Evolutionary conservation across 2,888 invertebrate species (phyloP).

Genomic region (Endotricha flammealis): DNA sequence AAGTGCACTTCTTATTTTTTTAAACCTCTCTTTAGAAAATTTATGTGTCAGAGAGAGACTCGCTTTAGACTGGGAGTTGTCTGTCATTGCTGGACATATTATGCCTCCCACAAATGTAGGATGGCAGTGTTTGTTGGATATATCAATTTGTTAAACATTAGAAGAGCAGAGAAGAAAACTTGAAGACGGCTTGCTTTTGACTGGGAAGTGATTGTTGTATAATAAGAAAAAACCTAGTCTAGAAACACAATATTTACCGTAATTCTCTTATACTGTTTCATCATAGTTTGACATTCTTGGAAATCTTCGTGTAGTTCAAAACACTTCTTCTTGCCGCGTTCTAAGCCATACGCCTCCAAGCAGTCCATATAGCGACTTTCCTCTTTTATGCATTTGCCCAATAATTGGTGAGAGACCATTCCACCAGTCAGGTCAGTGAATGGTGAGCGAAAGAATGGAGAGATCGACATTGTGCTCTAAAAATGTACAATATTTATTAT

Average conservation of each 20-base stretch:
- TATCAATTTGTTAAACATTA: too few relatives aligned
- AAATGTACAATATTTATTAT: slow-evolving; percentile 1
- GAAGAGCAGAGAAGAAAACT: too few relatives aligned
- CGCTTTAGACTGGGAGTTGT: too few relatives aligned
- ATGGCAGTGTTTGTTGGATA: too few relatives aligned
- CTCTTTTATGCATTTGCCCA: slow-evolving; percentile 81
- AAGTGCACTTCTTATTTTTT: too few relatives aligned
- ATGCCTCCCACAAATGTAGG: too few relatives aligned
- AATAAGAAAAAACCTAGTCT: too few relatives aligned
- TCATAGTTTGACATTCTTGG: slow-evolving; percentile 81
- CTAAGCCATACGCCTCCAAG: slow-evolving; percentile 87
- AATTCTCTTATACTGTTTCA: slow-evolving; percentile 80
- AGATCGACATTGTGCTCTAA: slow-evolving; percentile 71
- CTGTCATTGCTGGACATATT: too few relatives aligned
- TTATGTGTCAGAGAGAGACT: too few relatives aligned
- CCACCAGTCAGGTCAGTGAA: slow-evolving; percentile 84
- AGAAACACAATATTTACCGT: slow-evolving; percentile 66
- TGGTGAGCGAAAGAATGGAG: slow-evolving; percentile 83
- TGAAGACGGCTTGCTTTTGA: too few relatives aligned
- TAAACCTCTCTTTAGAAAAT: too few relatives aligned
- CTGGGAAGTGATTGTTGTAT: too few relatives aligned
- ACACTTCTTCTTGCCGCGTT: slow-evolving; percentile 82
- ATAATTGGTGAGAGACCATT: slow-evolving; percentile 81
- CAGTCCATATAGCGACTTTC: slow-evolving; percentile 87
- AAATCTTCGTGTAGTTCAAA: slow-evolving; percentile 81